phyloP scores from a whole-genome alignment of 2,113 vertebrate species.

The Sceloporus undulatus region DNA sequence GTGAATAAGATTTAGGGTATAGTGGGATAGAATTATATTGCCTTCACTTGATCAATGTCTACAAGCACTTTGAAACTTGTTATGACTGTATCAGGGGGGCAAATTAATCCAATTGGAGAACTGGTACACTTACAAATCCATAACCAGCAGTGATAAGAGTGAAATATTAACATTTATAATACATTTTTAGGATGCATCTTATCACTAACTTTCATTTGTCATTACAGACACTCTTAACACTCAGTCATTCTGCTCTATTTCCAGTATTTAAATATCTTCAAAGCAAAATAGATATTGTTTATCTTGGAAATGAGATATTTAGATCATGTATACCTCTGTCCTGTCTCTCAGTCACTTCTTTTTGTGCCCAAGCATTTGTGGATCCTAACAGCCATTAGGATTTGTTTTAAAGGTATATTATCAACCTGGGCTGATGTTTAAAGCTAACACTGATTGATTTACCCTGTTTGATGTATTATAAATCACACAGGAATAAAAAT shows the following conservation, averaged over 20 bases:
- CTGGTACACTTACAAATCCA: background rate
- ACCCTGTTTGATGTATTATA: slow-evolving; percentile 75
- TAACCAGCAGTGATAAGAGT: background rate
- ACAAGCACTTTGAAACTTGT: no score
- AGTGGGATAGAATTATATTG: no score
- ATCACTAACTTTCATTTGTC: background rate
- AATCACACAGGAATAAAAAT: slow-evolving; percentile 75
- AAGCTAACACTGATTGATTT: slow-evolving; percentile 71
- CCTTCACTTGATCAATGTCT: no score
- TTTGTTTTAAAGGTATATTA: slow-evolving; percentile 68
- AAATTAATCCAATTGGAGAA: no score
- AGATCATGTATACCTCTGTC: slow-evolving; percentile 63
- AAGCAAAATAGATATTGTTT: slow-evolving; percentile 48
- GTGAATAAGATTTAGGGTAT: no score
- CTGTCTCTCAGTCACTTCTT: slow-evolving; percentile 42
- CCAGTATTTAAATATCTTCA: slow-evolving; percentile 43
- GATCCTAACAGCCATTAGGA: slow-evolving; percentile 65
- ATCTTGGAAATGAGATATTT: slow-evolving; percentile 66
- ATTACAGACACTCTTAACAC: no score
- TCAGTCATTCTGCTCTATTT: background rate
- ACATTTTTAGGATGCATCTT: background rate
- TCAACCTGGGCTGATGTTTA: slow-evolving; percentile 72
- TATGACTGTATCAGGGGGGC: no score
- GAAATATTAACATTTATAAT: background rate
- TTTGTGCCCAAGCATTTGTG: slow-evolving; percentile 22